These are phyloP conservation scores for Hypolimnas misippus DNA, from an alignment of 2,888 invertebrate genomes.

Conservation along the genomic window DNA sequence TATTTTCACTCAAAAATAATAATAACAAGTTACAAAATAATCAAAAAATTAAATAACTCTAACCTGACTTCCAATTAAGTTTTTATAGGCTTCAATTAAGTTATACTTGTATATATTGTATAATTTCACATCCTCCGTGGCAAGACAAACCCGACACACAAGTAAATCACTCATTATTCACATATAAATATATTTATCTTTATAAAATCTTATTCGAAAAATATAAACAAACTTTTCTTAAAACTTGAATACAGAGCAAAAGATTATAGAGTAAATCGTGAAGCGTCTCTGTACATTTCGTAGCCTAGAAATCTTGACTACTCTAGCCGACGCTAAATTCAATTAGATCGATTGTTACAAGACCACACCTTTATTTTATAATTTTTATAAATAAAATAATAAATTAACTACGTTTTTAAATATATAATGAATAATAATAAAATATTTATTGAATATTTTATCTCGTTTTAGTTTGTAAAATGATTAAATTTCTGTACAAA, in stretches of 20 bases:
- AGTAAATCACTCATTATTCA: conserved; percentile 44
- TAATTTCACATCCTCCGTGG: conserved; percentile 58
- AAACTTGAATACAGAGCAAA: conserved; percentile 19
- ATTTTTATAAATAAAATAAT: background rate
- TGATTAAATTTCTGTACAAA: background rate
- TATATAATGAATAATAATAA: background rate
- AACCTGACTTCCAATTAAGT: conserved; percentile 59
- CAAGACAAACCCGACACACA: conserved; percentile 65
- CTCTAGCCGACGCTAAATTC: background rate
- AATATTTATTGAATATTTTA: background rate
- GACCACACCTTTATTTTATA: background rate
- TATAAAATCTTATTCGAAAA: background rate
- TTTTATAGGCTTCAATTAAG: conserved; percentile 56
- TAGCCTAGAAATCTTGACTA: background rate
- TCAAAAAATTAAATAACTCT: conserved; percentile 24
- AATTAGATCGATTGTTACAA: conserved; percentile 1
- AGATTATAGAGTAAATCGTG: background rate
- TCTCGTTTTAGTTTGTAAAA: background rate
- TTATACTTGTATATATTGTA: conserved; percentile 57
- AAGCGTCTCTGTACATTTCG: background rate
- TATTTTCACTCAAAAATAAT: too few species aligned
- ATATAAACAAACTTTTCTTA: conserved; percentile 6
- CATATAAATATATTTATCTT: conserved; percentile 15
- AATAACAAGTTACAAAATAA: background rate
- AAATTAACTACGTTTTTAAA: background rate